Conservation (phyloP, 1,140 invertebrate species). For the Diplogasteroides magnus region DNA sequence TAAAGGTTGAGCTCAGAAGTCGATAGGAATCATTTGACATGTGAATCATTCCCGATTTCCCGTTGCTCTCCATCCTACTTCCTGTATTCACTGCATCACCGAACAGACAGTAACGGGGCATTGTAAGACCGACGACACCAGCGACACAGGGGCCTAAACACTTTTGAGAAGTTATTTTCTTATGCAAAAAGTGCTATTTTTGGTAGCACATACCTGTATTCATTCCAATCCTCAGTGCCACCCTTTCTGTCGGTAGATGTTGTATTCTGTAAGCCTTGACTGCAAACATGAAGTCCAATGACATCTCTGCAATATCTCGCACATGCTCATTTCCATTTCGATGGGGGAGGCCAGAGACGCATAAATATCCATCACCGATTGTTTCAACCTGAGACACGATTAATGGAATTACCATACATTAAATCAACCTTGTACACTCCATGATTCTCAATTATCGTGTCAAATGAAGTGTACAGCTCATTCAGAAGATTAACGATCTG, state of each 20-base stretch:
- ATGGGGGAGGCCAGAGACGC: conserved; percentile 63
- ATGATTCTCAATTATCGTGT: conserved; percentile 69
- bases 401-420: not conserved
- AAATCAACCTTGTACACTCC: conserved; percentile 69
- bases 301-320: conserved; percentile 60
- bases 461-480: conserved; percentile 73
- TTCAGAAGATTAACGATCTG: conserved; percentile 73
- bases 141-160: too few relatives aligned
- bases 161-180: too few relatives aligned
- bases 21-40: too few relatives aligned
- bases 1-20: too few relatives aligned
- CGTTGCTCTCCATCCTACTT: too few relatives aligned
- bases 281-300: conserved; percentile 18
- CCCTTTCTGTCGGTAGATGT: conserved; percentile 69
- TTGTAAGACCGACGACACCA: too few relatives aligned
- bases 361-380: conserved; percentile 62
- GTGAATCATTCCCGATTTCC: too few relatives aligned
- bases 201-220: conserved; percentile 57
- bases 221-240: conserved; percentile 67
- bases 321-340: conserved; percentile 62
- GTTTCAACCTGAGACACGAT: conserved; percentile 34
- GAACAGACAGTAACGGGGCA: too few relatives aligned
- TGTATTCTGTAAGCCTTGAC: conserved; percentile 23
- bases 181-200: too few relatives aligned
- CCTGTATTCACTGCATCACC: too few relatives aligned